Base-by-base conservation (phyloP, 2,888 invertebrate species). In the Agriopis aurantiaria region DNA sequence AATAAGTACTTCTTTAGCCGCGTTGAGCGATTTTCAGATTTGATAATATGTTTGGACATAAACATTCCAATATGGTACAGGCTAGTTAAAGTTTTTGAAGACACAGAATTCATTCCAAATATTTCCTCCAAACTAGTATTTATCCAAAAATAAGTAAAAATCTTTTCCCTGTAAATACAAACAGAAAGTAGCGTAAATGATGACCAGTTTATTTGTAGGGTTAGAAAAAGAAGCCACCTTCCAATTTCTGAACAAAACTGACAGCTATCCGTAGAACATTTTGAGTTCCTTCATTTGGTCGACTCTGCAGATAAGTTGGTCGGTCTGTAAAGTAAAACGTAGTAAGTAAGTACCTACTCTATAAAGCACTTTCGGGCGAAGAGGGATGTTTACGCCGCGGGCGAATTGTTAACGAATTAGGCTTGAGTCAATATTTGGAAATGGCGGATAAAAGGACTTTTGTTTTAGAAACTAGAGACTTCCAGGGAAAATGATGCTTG, bases 391-490 rank as follows among this genome's bases (percentile, higher is more conserved):
- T 68, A 68, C 64, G 60, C 66, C 68, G 63, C 63, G 57, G 52
- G 64, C 71, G 23, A 68, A 57, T 71, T 68, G 73, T 69, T 68
- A 71, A 66, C 61, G 66, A 66, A 71, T 71, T 66, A 71, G 58
- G 52, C 59, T 52, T 53, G 52, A 61, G 69, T 69, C 69, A 69
- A 69, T 69, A 65, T 70, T 58, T 48, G 33, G 51, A 62, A 69
- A 69, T 65, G 60, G 51, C n/a, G 58, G 59, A 55, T 57, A 57
- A 51, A 62, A 57, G 56, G 61, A 48, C 51, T 11, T 33, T 52
- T 57, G 51, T 51, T 48, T 51, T 65, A 33, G 41, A 58, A 43
- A 49, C 57, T 52, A 62, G 60, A 60, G 12, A 48, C 46, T 59
- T 60, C 41, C 5, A n/a, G 9, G 53, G 41, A 51, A 12, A 58